A percentile compares a stretch with the other conserved stretches of the same genome.
phyloP scores from a whole-genome alignment of 1,140 invertebrate genomes.

The Mesaphorura yosii region DNA sequence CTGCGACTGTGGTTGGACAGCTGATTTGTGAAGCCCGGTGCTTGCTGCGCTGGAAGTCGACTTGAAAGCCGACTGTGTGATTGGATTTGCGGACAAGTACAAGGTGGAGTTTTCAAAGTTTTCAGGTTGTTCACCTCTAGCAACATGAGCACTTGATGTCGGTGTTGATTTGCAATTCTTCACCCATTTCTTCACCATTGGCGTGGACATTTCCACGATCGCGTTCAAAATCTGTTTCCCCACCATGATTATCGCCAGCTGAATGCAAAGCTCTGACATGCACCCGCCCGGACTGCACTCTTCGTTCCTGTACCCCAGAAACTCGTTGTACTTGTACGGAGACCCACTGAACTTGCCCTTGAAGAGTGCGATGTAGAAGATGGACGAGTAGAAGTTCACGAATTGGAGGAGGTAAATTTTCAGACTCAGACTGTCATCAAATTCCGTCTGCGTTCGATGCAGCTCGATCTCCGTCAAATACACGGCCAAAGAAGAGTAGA shows the following conservation, averaged over 20 bases:
- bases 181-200: conserved; percentile 38
- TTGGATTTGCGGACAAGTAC: conserved; percentile 60
- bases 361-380: conserved; percentile 97
- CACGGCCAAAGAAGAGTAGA: conserved; percentile 78
- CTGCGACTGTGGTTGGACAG: conserved; percentile 42
- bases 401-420: conserved; percentile 97
- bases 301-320: conserved; percentile 60
- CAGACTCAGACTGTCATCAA: conserved; percentile 89
- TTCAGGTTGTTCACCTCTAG: too few relatives aligned
- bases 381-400: conserved; percentile 95
- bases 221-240: conserved; percentile 56
- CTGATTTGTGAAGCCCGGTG: too few relatives aligned
- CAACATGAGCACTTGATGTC: neutral
- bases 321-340: conserved; percentile 41
- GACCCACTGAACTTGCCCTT: conserved; percentile 84
- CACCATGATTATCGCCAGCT: conserved; percentile 55
- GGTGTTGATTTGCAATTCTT: too few relatives aligned
- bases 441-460: conserved; percentile 89
- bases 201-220: conserved; percentile 46
- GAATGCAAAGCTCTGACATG: conserved; percentile 52
- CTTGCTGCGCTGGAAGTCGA: neutral
- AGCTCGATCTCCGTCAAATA: conserved; percentile 90
- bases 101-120: conserved; percentile 44
- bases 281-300: conserved; percentile 54
- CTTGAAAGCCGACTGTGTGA: conserved; percentile 40